These are phyloP conservation scores for Camponotus fellah DNA, from an alignment of 2,888 invertebrate genomes.

Conservation along the genomic window DNA sequence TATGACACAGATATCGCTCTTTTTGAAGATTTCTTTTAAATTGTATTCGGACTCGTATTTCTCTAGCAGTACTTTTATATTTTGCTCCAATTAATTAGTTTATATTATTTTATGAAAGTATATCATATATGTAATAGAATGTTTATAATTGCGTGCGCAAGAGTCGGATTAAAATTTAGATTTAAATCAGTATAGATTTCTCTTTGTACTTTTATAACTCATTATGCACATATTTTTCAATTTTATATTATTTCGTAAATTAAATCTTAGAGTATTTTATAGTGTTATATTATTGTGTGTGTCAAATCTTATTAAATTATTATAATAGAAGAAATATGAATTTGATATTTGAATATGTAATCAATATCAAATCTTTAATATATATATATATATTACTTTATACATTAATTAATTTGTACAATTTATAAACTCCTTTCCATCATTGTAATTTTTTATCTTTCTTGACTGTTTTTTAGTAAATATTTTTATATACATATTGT, in stretches of 20 bases:
- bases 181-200: not conserved
- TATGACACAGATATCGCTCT: not conserved
- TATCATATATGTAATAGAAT: not conserved
- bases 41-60: not conserved
- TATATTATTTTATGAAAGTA: not conserved
- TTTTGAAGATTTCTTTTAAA: not conserved
- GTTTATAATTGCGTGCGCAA: not conserved
- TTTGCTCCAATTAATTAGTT: not conserved
- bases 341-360: not conserved
- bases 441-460: not conserved
- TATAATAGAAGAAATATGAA: not conserved
- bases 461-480: not conserved
- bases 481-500: not conserved
- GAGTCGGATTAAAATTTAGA: not conserved
- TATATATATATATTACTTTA: not conserved
- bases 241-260: conserved; percentile 10
- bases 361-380: not conserved
- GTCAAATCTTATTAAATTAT: not conserved
- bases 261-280: not conserved
- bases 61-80: not conserved
- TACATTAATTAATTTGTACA: not conserved
- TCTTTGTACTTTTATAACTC: not conserved
- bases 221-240: not conserved
- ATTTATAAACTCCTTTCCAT: not conserved
- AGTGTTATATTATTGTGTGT: not conserved